Percentiles rank a stretch among this genome's conserved stretches.
These are phyloP conservation scores for Andrena chrysosceles DNA, from an alignment of 2,888 invertebrate species.

Conservation along the genomic window DNA sequence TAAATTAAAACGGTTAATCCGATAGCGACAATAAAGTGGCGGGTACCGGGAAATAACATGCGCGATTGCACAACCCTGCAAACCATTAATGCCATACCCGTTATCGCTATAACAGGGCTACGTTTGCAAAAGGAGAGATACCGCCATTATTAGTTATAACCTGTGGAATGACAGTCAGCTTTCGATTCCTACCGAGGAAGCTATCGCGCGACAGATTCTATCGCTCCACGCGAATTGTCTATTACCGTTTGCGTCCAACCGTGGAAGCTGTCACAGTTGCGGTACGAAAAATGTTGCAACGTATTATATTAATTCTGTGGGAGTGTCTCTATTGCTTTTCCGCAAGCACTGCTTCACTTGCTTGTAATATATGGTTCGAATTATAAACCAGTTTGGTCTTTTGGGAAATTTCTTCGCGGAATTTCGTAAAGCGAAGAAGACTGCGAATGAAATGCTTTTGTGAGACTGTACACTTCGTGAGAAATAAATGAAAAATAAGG, in stretches of 20 bases:
- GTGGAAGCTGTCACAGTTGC: slow-evolving; percentile 32
- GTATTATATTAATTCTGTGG: neutral
- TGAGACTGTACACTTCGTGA: too few relatives aligned
- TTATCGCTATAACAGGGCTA: slow-evolving; percentile 56
- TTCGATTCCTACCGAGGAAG: slow-evolving; percentile 24
- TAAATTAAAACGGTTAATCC: slow-evolving; percentile 81
- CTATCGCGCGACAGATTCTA: slow-evolving; percentile 47
- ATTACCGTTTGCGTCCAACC: slow-evolving; percentile 36
- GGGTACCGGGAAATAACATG: slow-evolving; percentile 72
- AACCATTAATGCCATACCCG: slow-evolving; percentile 70
- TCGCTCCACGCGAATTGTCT: slow-evolving; percentile 41
- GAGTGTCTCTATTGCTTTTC: neutral
- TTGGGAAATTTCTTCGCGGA: too few relatives aligned
- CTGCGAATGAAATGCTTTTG: too few relatives aligned
- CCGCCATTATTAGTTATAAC: slow-evolving; percentile 64
- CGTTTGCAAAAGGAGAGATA: slow-evolving; percentile 57
- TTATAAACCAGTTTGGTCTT: too few relatives aligned
- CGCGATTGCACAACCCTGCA: slow-evolving; percentile 72
- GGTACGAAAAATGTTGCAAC: slow-evolving; percentile 28
- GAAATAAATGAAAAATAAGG: too few relatives aligned
- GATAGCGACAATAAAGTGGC: slow-evolving; percentile 79
- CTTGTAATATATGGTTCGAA: neutral
- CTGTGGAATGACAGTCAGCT: slow-evolving; percentile 55
- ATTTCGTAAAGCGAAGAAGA: too few relatives aligned
- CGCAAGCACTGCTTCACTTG: neutral